Evolutionary conservation across 2,113 vertebrate genomes (phyloP).

Genomic region (Rhipidura dahli): DNA sequence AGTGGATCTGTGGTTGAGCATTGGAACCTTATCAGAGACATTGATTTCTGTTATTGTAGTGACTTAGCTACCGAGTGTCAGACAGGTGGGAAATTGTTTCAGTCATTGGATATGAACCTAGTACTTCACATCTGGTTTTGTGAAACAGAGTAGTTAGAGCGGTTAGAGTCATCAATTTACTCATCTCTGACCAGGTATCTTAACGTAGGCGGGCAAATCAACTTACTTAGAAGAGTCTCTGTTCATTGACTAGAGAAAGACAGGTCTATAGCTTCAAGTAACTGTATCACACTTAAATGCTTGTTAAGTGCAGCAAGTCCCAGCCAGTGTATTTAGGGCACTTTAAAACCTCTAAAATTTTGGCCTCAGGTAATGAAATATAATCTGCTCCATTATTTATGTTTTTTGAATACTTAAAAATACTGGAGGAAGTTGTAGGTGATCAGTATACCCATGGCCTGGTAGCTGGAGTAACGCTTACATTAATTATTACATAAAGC

Average conservation of each 20-base stretch:
- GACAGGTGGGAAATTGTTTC: not conserved
- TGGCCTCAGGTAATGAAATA: not conserved
- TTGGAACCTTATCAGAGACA: not conserved
- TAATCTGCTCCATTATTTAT: not conserved
- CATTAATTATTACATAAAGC: not conserved
- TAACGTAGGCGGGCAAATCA: not conserved
- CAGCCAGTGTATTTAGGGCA: not conserved
- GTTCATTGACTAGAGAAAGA: not conserved
- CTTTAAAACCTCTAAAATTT: not conserved
- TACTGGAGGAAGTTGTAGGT: not conserved
- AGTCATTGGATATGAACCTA: not conserved
- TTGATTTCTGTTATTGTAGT: not conserved
- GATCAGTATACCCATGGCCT: not conserved
- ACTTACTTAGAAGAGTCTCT: not conserved
- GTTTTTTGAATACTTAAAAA: not conserved
- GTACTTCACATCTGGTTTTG: not conserved
- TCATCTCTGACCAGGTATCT: not conserved
- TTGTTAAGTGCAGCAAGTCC: not conserved
- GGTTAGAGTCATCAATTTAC: not conserved
- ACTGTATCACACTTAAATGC: not conserved
- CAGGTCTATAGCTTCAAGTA: not conserved
- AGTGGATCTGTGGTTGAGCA: not conserved
- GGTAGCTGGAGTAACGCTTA: not conserved
- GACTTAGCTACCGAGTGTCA: not conserved
- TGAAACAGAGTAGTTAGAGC: not conserved